These are phyloP conservation scores for Mythimna lalbum DNA, from an alignment of 2,888 invertebrate species.

Conservation along the genomic window DNA sequence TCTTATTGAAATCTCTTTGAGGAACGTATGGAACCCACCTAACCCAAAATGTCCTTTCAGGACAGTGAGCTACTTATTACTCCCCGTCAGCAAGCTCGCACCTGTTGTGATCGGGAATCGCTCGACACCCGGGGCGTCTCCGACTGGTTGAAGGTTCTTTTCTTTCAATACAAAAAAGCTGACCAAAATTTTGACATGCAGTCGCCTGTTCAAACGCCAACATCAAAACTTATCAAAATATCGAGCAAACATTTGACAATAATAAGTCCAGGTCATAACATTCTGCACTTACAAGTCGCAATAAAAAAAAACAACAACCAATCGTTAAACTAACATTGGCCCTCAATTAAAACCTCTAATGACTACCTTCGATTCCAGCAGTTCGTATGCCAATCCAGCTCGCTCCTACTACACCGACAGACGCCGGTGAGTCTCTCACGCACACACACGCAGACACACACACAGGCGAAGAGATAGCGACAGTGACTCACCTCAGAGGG, in stretches of 20 bases:
- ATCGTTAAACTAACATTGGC: slow-evolving; percentile 40
- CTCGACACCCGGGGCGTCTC: too few species aligned
- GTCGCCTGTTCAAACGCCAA: too few species aligned
- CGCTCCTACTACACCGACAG: slow-evolving; percentile 62
- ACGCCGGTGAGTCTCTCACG: slow-evolving; percentile 84
- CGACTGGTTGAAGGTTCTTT: too few species aligned
- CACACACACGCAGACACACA: slow-evolving; percentile 74
- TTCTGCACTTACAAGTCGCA: neutral
- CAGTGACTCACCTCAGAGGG: slow-evolving; percentile 88
- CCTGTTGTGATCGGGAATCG: too few species aligned
- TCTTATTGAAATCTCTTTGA: too few species aligned
- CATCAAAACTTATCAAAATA: neutral
- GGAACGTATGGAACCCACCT: too few species aligned
- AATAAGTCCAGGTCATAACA: neutral
- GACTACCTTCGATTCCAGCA: neutral
- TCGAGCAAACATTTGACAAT: neutral
- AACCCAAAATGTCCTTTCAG: too few species aligned
- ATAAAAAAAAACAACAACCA: neutral
- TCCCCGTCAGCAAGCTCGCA: too few species aligned
- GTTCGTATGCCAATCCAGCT: slow-evolving; percentile 66
- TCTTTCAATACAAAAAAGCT: too few species aligned
- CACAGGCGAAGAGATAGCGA: slow-evolving; percentile 78
- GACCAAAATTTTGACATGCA: too few species aligned
- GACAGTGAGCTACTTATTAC: too few species aligned
- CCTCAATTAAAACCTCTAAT: slow-evolving; percentile 39